Evolutionary conservation across 2,888 invertebrate species (phyloP).

Genomic region (Sphaeridia pumilis): DNA sequence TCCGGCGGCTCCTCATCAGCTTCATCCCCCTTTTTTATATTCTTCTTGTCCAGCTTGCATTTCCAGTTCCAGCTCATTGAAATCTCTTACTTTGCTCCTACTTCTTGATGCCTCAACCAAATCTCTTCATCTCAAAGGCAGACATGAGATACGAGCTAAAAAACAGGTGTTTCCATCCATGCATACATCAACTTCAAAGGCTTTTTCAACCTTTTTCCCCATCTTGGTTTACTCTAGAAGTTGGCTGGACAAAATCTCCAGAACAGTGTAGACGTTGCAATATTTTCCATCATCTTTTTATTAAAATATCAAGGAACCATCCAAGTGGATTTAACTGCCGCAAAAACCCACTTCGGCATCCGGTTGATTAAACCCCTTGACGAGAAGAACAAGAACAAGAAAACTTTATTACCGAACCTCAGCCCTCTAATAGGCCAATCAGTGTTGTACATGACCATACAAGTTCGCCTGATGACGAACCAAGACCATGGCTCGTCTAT

Average conservation of each 20-base stretch:
- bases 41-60: not conserved
- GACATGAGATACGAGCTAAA: constrained; percentile 2
- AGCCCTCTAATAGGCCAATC: not conserved
- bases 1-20: not conserved
- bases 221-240: no score
- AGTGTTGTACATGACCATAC: no score
- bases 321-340: no score
- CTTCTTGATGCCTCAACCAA: no score
- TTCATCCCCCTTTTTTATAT: not conserved
- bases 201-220: no score
- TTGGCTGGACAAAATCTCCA: no score
- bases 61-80: constrained; percentile 3
- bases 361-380: not conserved
- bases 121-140: not conserved
- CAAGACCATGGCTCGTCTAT: not conserved
- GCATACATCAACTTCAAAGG: constrained; percentile 1
- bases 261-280: no score
- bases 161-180: constrained; percentile 1
- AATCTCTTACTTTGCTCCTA: no score
- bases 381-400: not conserved
- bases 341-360: not conserved
- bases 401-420: not conserved
- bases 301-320: no score
- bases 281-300: no score
- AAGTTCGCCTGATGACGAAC: not conserved